Evolutionary conservation across 2,113 vertebrate species (phyloP).

Genomic region (Geothlypis trichas): DNA sequence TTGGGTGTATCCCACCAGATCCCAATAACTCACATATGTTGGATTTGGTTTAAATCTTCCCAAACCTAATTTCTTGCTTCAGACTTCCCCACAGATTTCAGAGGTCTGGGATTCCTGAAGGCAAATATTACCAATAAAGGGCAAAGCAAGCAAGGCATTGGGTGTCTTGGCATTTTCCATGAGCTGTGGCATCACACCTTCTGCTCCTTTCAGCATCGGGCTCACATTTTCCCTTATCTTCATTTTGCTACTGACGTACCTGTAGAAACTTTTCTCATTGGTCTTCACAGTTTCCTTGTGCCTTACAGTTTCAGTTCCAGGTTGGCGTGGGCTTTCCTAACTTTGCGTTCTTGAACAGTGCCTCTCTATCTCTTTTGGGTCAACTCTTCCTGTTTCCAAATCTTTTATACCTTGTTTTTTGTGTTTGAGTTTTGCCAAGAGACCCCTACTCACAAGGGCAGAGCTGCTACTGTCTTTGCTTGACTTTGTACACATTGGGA

Average conservation of each 20-base stretch:
- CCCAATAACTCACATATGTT: accelerated
- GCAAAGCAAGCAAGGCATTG: background rate
- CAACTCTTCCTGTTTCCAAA: background rate
- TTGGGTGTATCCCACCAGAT: background rate
- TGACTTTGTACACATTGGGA: background rate
- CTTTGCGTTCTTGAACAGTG: background rate
- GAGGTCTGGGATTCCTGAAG: background rate
- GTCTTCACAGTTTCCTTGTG: background rate
- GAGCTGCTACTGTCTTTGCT: background rate
- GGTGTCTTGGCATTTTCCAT: background rate
- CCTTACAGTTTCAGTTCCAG: background rate
- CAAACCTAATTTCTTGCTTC: background rate
- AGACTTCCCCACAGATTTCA: background rate
- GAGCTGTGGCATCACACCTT: background rate
- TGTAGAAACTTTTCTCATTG: background rate
- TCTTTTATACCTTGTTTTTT: background rate
- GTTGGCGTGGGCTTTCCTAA: background rate
- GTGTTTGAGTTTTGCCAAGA: background rate
- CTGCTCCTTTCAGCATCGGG: background rate
- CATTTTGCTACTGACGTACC: background rate
- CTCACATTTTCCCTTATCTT: background rate
- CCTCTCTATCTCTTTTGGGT: background rate
- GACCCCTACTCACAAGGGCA: background rate
- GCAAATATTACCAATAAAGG: background rate
- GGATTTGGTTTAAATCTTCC: background rate